Evolutionary conservation across 1,140 invertebrate species (phyloP), one percentile per base, ranked within the genome.

Genomic region (Diachasmimorpha longicaudata): DNA sequence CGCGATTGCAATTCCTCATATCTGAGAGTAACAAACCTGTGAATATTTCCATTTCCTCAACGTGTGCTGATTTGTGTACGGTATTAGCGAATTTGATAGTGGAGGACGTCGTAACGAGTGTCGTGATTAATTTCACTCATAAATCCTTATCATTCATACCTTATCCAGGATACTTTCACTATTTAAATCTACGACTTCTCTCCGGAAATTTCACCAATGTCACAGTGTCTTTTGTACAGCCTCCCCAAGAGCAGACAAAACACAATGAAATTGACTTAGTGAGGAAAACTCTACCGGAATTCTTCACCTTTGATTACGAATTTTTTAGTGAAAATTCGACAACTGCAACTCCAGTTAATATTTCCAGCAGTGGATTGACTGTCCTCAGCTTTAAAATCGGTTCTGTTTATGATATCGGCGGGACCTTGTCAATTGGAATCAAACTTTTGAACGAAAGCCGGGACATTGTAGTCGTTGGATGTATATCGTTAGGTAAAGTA

Each of bases 301-400:
- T 93, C 80, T 95, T 94, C 80, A 88, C 92, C 11, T 94, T 93
- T 79, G 92, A 93, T 39, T 95, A 92, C 78, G 93, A 93, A 75
- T 83, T 94, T 73, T 84, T 92, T 0, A 86, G 89, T 0, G 90
- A 90, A 46, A 90, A 93, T 69, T 90, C 76, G 84, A 93, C 70
- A n/a, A 90, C 92, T 31, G 90, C 93, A 0, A 90, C 90, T 36
- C 81, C 92, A 1, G 84, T 94, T 0, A 94, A 94, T 81, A 77
- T 95, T 8, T 93, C 92, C 0, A 90, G 89, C 0, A 85, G 90
- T 39, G 88, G 90, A 63, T 85, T 93, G 9, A 91, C 91, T 72
- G 89, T 90, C 14, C 87, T 95, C 39, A 90, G 91, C 52, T 94
- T 94, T 76, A 89, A 91, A 16, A 85, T 95, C 14, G 91, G 91